Evolutionary conservation across 1,140 invertebrate species (phyloP), one percentile per base, ranked within the genome.

Genomic region (Drosophila pseudoobscura): DNA sequence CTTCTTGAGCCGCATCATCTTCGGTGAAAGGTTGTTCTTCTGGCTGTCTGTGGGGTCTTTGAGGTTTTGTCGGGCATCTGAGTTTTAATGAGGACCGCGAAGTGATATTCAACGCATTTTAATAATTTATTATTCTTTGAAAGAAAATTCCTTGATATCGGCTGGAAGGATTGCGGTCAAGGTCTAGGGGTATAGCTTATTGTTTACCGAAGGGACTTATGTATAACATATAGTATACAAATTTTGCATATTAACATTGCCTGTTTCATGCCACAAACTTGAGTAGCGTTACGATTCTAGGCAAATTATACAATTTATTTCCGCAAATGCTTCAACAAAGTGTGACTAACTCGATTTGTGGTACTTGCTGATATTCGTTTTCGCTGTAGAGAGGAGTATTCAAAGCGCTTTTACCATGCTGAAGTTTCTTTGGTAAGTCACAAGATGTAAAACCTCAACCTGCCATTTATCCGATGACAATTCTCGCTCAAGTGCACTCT

Each of bases 51-150:
- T 61, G 15, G 17, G 46, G 47, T 57, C 54, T 82, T 85, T 82
- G 65, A 75, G 64, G 60, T 80, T 61, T 65, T 46, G 2, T 80
- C 57, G 82, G 49, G 68, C 80, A 55, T 58, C 52, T 49, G 43
- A 26, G 62, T 85, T 85, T 85, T 87, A 85, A 85, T 85, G 82
- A 85, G 62, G 61, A 1, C 9, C 4, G 53, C 45, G 44, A 8
- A 39, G 24, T n/a, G 24, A 11, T 17, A 31, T 57, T 56, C 43
- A 51, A 3, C 2, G 20, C 24, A 54, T 31, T 49, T 71, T 39
- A 64, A 66, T 71, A 72, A 75, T 76, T 63, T 66, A 75, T 60
- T 68, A 51, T 59, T 20, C 24, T 31, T 24, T n/a, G 24, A 4
- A 13, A 39, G 35, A 13, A 39, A 13, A 3, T 39, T 0, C 3